phyloP scores from a whole-genome alignment of 2,888 invertebrate genomes.

The Gymnocheta viridis region DNA sequence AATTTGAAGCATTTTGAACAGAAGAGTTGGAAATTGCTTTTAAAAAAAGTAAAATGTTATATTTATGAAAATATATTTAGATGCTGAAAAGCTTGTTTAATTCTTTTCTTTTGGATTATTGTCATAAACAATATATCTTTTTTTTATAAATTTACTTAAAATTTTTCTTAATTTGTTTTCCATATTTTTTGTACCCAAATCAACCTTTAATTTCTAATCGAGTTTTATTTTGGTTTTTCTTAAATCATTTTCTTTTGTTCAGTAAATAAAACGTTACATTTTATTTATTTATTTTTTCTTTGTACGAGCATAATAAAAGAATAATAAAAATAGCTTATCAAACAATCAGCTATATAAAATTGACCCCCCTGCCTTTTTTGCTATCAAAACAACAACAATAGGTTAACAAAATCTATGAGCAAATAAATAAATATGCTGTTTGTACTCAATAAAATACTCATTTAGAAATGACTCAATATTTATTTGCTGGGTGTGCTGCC shows the following conservation, averaged over 20 bases:
- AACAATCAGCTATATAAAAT: conserved; percentile 11
- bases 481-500: no score
- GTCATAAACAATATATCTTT: no score
- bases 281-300: not conserved
- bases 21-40: no score
- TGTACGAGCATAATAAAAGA: not conserved
- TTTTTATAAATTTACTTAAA: no score
- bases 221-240: not conserved
- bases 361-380: conserved; percentile 27
- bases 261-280: not conserved
- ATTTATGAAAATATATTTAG: no score
- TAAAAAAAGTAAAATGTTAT: no score
- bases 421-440: not conserved
- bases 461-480: not conserved
- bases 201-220: not conserved
- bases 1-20: no score
- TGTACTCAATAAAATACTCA: not conserved
- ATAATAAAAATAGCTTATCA: conserved; percentile 48
- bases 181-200: no score
- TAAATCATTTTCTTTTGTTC: not conserved
- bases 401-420: not conserved
- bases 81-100: no score
- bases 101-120: no score
- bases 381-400: conserved; percentile 11
- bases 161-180: no score